Conservation (phyloP, 2,797 vertebrate genomes). For the Echeneis naucrates region DNA sequence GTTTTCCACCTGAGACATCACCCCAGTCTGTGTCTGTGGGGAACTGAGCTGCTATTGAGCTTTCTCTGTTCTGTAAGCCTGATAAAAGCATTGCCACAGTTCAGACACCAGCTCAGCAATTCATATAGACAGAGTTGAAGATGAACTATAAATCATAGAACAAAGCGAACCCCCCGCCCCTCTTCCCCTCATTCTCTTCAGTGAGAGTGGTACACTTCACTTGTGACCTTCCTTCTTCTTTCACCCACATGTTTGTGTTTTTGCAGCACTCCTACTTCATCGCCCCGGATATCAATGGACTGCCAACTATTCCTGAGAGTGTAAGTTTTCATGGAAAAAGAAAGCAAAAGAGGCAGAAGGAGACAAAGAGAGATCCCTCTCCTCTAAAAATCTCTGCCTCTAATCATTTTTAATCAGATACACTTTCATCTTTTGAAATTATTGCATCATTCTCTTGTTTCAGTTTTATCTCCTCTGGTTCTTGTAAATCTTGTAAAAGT, state of each 20-base stretch:
- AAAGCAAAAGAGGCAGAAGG: conserved; percentile 45
- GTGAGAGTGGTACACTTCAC: conserved; percentile 73
- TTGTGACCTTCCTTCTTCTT: conserved; percentile 78
- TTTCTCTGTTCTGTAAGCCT: conserved; percentile 76
- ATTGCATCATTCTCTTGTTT: conserved; percentile 78
- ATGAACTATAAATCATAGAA: conserved; percentile 84
- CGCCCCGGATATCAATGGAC: conserved; percentile 94
- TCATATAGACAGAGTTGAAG: conserved; percentile 83
- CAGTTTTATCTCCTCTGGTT: conserved; percentile 66
- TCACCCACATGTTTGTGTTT: conserved; percentile 78
- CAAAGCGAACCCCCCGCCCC: conserved; percentile 75
- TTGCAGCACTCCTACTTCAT: conserved; percentile 96
- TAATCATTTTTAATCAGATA: conserved; percentile 77
- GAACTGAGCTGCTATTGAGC: conserved; percentile 78
- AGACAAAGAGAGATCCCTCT: conserved; percentile 66
- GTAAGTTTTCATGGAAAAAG: conserved; percentile 87
- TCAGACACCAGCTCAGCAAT: conserved; percentile 83
- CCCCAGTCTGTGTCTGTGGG: conserved; percentile 78
- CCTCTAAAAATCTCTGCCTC: conserved; percentile 69
- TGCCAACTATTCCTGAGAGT: conserved; percentile 98
- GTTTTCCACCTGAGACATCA: conserved; percentile 80
- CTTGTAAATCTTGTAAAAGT: conserved; percentile 65
- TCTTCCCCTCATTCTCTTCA: conserved; percentile 66
- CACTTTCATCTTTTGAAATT: conserved; percentile 80
- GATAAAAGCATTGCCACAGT: conserved; percentile 80